Conservation (phyloP, 2,797 vertebrate species). For the Peromyscus melanophrys region DNA sequence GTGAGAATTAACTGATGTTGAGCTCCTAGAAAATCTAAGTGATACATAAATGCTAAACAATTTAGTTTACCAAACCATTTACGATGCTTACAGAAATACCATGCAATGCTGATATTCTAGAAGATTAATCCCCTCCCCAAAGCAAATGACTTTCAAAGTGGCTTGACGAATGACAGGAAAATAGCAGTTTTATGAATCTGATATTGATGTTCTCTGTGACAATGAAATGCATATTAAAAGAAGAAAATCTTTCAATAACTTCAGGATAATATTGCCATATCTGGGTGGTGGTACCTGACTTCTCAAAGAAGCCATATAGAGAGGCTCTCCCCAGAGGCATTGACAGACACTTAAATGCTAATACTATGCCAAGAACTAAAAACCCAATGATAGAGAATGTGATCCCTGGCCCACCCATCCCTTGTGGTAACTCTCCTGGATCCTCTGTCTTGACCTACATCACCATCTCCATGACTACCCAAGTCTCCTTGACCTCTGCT, state of each 20-base stretch:
- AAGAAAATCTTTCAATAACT: conserved; percentile 70
- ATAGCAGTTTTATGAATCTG: conserved; percentile 74
- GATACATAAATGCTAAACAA: conserved; percentile 78
- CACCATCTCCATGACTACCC: neutral
- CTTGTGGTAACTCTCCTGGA: neutral
- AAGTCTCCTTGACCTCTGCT: neutral
- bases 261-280: conserved; percentile 12
- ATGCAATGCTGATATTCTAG: conserved; percentile 47
- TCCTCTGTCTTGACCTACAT: neutral
- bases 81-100: conserved; percentile 55
- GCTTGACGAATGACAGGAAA: conserved; percentile 77
- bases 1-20: conserved; percentile 78
- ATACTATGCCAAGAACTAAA: neutral
- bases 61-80: conserved; percentile 65
- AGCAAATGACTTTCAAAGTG: conserved; percentile 76
- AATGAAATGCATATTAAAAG: conserved; percentile 69
- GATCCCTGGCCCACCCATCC: neutral
- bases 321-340: neutral
- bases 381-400: neutral
- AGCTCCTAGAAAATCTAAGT: conserved; percentile 71
- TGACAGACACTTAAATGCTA: neutral
- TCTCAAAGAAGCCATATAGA: conserved; percentile 5
- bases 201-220: conserved; percentile 44
- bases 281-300: neutral
- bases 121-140: conserved; percentile 75